Base-by-base conservation (phyloP, 2,797 vertebrate genomes). In the Epinephelus malabaricus region DNA sequence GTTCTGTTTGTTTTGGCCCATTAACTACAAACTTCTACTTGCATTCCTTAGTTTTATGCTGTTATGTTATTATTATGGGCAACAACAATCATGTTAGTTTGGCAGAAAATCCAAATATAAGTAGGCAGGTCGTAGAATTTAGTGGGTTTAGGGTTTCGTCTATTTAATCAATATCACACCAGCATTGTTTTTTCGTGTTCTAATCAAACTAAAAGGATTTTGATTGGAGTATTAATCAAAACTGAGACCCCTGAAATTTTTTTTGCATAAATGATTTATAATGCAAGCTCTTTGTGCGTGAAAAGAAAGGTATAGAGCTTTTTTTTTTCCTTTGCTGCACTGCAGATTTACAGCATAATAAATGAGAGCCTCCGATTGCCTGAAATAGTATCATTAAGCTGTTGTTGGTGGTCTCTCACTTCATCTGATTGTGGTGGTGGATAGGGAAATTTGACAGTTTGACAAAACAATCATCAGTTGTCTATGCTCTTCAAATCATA, bases 151-250 rank as follows among this genome's bases (percentile, higher is more conserved):
- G 9, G 25, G 72, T 79, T 76, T 78, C 7, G 59, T 70, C 69
- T 34, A 27, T 64, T 75, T 38, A 43, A 79, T 19, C n/a, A 79
- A 69, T 19, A 67, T 74, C 61, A 71, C 76, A 65, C 19, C 43
- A 75, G 40, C 45, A 59, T 80, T 76, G 34, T 54, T 81, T 71
- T 17, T 61, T 69, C 27, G 15, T 43, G 27, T 79, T 90, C 65
- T 85, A 91, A 93, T 93, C 78, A 87, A 83, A 82, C 80, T 93
- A 88, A 92, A 88, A 93, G 86, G 68, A 49, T 73, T 84, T 85
- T 83, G 73, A 86, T 83, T 78, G 47, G 18, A 74, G 74, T 84
- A 89, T 89, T 43, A 90, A 91, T 92, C 83, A 83, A 79, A 88
- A 43, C 46, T 10, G 40, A 38, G 45, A 70, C 10, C 65, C 12